These are phyloP conservation scores for Cydia pomonella DNA, from an alignment of 1,140 invertebrate genomes.

Conservation along the genomic window DNA sequence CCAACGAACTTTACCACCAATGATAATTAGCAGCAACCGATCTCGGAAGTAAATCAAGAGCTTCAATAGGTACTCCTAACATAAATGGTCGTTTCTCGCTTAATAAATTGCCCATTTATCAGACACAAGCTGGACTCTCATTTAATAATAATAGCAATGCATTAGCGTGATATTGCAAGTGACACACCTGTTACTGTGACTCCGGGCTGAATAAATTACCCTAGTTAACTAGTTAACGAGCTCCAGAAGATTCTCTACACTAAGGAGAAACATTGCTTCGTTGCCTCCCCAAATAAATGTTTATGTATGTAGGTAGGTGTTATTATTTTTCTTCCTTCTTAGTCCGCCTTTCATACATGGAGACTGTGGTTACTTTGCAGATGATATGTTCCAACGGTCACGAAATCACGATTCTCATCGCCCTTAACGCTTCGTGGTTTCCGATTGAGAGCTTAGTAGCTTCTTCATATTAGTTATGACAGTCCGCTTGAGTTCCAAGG, in stretches of 20 bases:
- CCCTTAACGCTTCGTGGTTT: too few species aligned
- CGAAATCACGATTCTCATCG: too few species aligned
- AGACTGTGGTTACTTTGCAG: too few species aligned
- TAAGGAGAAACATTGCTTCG: neutral
- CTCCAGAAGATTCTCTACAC: neutral
- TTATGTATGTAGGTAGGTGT: neutral
- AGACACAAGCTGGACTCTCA: conserved; percentile 7
- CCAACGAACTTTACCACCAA: neutral
- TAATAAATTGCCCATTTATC: conserved; percentile 28
- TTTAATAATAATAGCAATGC: conserved; percentile 28
- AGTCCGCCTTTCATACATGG: too few species aligned
- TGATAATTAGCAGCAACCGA: neutral
- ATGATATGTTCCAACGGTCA: too few species aligned
- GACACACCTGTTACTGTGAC: conserved; percentile 22
- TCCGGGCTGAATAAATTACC: conserved; percentile 14
- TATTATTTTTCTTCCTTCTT: too few species aligned
- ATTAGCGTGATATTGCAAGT: conserved; percentile 12
- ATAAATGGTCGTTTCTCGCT: neutral
- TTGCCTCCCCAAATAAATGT: neutral
- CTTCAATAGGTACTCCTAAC: conserved; percentile 2
- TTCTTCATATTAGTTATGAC: too few species aligned
- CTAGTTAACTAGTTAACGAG: neutral
- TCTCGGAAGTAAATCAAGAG: neutral
- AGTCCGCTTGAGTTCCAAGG: too few species aligned
- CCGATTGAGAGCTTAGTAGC: too few species aligned